phyloP scores from a whole-genome alignment of 2,797 vertebrate genomes.

The Mionectes olivaceus region DNA sequence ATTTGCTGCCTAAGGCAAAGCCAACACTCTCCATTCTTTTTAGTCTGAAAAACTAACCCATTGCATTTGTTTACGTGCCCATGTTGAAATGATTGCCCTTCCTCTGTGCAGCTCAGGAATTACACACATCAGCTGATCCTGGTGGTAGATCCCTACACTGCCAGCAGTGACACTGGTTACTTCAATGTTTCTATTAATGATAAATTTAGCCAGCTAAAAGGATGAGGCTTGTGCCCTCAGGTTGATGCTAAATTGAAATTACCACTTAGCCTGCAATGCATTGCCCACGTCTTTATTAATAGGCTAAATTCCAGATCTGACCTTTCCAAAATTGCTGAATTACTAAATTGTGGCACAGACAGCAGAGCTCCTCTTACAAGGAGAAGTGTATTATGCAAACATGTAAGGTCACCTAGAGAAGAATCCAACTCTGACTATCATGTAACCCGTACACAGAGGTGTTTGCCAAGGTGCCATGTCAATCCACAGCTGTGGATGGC shows the following conservation, averaged over 20 bases:
- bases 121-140: constrained; percentile 5
- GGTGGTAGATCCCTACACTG: neutral
- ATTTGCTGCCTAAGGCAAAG: neutral
- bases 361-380: constrained; percentile 45
- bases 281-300: constrained; percentile 59
- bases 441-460: neutral
- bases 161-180: constrained; percentile 45
- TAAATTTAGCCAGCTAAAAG: constrained; percentile 64
- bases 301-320: constrained; percentile 62
- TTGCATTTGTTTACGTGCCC: constrained; percentile 26
- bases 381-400: constrained; percentile 37
- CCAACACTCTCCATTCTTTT: neutral
- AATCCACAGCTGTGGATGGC: neutral
- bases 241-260: constrained; percentile 71
- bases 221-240: constrained; percentile 55
- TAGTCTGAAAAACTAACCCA: neutral
- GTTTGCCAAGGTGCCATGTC: neutral
- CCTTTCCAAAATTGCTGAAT: constrained; percentile 62
- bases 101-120: neutral
- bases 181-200: constrained; percentile 56
- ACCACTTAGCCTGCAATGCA: constrained; percentile 60
- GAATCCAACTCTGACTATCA: neutral
- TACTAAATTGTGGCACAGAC: constrained; percentile 48
- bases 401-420: constrained; percentile 51
- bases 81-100: constrained; percentile 23